Evolutionary conservation across 2,888 invertebrate species (phyloP), one percentile per base, ranked within the genome.

Genomic region (Drosophila mulleri): DNA sequence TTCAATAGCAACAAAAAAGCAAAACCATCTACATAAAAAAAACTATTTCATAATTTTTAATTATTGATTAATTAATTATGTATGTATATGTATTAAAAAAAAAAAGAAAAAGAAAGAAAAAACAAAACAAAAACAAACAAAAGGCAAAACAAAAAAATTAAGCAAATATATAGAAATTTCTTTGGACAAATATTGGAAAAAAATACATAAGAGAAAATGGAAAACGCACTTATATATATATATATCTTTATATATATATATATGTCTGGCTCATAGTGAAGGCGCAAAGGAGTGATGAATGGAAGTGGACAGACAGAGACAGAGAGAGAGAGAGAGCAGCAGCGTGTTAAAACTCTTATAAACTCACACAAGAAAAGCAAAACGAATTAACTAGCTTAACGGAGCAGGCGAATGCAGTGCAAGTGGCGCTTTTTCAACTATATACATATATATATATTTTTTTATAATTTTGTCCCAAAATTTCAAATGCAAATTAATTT

Each of bases 51-150:
- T 87, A 78, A 86, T 78, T 88, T 81, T 80, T 83, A 88, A 84
- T 88, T 83, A 88, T 88, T 75, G 83, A 82, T 83, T 82, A 88
- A 88, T 85, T 85, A 82, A 83, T 83, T 80, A 83, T 83, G 69
- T 87, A 87, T 83, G 74, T 88, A 69, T 75, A 76, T 84, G 76
- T 72, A 79, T 75, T 48, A 62, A 58, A 69, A 80, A 47, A 67
- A 65, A 72, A 56, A 69, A 42, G n/a, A n/a, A n/a, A n/a, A n/a
- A n/a, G n/a, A n/a, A n/a, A 66, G 72, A 37, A 58, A 67, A 53
- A 56, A 52, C 63, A 62, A 67, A 60, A 59, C 45, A 75, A 64
- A 57, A 39, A 65, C 54, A 67, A 72, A 73, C 54, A 72, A 76
- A 69, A 72, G 60, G 63, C 41, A 50, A 68, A 66, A 66, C 57